Base-by-base conservation (phyloP, 1,140 invertebrate genomes). In the Drosophila oshimai region DNA sequence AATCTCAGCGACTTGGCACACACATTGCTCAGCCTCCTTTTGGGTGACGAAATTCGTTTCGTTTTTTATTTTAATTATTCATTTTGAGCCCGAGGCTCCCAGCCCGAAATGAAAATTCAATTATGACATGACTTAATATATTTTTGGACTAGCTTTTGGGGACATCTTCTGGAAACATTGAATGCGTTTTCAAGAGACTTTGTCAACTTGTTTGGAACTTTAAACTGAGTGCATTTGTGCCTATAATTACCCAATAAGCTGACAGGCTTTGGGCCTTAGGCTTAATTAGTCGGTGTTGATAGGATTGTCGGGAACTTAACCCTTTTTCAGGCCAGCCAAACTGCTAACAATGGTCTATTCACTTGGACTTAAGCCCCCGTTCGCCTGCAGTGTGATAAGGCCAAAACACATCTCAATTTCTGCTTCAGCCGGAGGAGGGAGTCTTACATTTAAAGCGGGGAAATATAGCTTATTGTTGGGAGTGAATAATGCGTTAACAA, bases 91-190 rank as follows among this genome's bases (percentile, higher is more conserved):
- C 17, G 36, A 45, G 61, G 26, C 51, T 26, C 49, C 26, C 28
- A 55, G 57, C 41, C 51, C 61, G n/a, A 65, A 83, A 78, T 70
- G 62, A 31, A 78, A 84, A 83, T 86, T 83, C 79, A 83, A 83
- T 83, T 83, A 83, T 84, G 61, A 74, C 79, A 84, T 60, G 47
- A 74, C 78, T 51, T 76, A 71, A 65, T 58, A 80, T 75, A 61
- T 67, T 61, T 68, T 33, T 22, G 2, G 26, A 20, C 47, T 45
- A 34, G 46, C 45, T 51, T 49, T 41, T 6, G 18, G 1, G 10
- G 6, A 41, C 9, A 12, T 10, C 70, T 70, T 45, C 26, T 46
- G 42, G 54, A 77, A 46, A 72, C 55, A 57, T 67, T 47, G 67
- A 72, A 51, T 60, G 47, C 47, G 70, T 68, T 54, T 74, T 73